These are phyloP conservation scores for Chaetoderma sp. DNA, from an alignment of 2,888 invertebrate species.

Conservation along the genomic window DNA sequence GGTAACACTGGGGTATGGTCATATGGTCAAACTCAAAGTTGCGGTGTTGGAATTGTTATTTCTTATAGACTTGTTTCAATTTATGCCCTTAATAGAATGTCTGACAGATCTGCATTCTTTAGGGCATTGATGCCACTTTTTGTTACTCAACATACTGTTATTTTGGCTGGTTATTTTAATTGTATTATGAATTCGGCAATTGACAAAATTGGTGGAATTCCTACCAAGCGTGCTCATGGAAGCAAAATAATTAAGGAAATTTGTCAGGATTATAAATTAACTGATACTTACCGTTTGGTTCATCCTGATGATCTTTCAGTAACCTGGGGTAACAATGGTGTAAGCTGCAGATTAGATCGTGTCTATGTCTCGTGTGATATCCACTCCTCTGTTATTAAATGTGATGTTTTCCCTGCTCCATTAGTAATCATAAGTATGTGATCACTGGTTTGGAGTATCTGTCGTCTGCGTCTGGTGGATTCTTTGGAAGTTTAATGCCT, in stretches of 20 bases:
- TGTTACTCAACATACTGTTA: neutral
- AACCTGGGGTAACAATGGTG: conserved; percentile 1
- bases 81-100: neutral
- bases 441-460: too few species aligned
- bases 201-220: conserved; percentile 9
- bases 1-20: neutral
- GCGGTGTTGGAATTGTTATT: conserved; percentile 5
- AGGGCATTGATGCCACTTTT: neutral
- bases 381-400: too few species aligned
- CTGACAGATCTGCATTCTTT: neutral
- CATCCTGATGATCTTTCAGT: neutral
- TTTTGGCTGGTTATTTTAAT: conserved; percentile 13
- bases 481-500: conserved; percentile 4
- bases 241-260: neutral
- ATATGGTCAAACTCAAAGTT: neutral
- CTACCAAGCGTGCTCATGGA: neutral
- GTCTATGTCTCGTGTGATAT: conserved; percentile 10
- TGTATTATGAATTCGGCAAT: neutral
- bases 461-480: too few species aligned
- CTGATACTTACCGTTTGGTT: neutral
- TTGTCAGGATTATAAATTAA: neutral
- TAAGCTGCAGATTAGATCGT: conserved; percentile 9
- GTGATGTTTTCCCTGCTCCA: too few species aligned
- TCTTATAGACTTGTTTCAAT: conserved; percentile 2
- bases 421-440: too few species aligned